A percentile compares a stretch with the other conserved stretches of the same genome.
Conservation (phyloP, 2,113 vertebrate genomes). For the Steatornis caripensis region DNA sequence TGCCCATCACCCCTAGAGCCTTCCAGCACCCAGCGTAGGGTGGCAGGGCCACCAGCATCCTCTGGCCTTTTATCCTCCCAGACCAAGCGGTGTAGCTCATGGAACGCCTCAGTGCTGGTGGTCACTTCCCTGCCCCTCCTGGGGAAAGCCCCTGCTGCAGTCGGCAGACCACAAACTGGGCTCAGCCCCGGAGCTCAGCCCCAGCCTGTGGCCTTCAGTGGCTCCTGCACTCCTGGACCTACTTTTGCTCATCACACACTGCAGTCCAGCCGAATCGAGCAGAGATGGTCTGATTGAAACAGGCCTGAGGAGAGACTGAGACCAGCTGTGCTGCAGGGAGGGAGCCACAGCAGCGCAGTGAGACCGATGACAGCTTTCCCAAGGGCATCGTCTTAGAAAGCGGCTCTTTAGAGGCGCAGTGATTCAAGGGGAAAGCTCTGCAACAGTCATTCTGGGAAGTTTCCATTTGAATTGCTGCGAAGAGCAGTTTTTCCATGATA, state of each 20-base stretch:
- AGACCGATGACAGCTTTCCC: background rate
- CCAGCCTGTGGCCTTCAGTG: background rate
- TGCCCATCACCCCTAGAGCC: background rate
- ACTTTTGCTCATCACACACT: background rate
- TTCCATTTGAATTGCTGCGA: conserved; percentile 56
- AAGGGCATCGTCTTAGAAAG: conserved; percentile 22
- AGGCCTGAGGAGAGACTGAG: fast-evolving
- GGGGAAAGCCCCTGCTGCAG: no score
- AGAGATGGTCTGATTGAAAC: fast-evolving
- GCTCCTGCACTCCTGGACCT: background rate
- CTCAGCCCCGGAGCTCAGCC: background rate
- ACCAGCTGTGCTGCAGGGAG: fast-evolving
- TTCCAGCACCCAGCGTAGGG: fast-evolving
- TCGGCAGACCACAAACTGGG: background rate
- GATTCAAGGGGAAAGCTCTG: conserved; percentile 64
- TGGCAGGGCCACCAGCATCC: background rate
- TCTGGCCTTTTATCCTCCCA: background rate
- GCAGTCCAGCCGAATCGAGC: background rate
- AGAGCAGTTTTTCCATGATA: conserved; percentile 62
- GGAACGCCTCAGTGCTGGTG: fast-evolving
- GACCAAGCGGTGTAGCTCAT: fast-evolving
- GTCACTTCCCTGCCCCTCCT: fast-evolving
- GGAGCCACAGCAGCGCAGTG: fast-evolving
- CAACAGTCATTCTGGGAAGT: conserved; percentile 59
- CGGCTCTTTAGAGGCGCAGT: background rate